Evolutionary conservation across 2,113 vertebrate species (phyloP).

Genomic region (Rynchops niger): DNA sequence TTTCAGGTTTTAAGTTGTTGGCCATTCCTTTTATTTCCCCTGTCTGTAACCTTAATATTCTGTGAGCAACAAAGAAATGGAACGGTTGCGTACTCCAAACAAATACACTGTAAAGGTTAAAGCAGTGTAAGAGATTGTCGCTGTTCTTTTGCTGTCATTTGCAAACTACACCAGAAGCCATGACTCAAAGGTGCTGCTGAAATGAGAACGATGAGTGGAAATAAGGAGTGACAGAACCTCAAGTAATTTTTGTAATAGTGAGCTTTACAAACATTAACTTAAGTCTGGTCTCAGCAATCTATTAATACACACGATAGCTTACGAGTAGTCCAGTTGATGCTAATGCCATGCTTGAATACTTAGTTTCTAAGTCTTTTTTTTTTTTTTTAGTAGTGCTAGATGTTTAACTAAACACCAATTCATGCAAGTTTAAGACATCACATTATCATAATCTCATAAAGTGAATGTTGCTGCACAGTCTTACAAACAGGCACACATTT

Average conservation of each 20-base stretch:
- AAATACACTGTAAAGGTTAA: slow-evolving; percentile 52
- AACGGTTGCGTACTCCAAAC: neutral
- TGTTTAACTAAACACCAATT: neutral
- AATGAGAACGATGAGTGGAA: neutral
- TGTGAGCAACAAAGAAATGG: neutral
- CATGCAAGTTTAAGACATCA: neutral
- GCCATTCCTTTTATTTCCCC: neutral
- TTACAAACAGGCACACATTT: neutral
- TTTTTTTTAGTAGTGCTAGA: neutral
- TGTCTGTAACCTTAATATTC: neutral
- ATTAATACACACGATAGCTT: neutral
- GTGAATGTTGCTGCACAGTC: neutral
- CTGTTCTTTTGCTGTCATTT: neutral
- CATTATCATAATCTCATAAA: neutral
- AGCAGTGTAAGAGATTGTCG: neutral
- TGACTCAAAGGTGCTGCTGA: slow-evolving; percentile 4
- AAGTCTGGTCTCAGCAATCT: neutral
- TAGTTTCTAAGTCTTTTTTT: neutral
- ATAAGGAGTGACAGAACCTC: neutral
- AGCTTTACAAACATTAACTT: neutral
- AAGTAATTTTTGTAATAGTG: neutral
- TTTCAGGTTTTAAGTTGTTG: slow-evolving; percentile 4
- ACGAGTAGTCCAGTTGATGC: neutral
- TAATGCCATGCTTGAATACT: neutral
- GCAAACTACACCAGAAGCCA: neutral